Conservation (phyloP, 2,888 invertebrate genomes). For the Zygothrica quintamaculata region DNA sequence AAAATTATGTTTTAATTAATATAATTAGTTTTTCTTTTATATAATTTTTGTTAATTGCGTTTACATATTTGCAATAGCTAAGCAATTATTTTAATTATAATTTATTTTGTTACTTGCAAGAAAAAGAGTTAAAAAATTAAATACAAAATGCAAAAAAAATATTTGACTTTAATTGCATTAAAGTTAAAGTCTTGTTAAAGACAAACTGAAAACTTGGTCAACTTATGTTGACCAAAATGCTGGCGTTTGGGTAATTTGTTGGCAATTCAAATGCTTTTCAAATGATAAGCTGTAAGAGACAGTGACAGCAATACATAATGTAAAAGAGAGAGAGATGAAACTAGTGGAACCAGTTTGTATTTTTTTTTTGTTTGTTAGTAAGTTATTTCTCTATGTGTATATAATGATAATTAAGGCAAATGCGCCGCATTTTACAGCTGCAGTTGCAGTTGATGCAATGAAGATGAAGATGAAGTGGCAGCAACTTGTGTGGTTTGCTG, state of each 20-base stretch:
- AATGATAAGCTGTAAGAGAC: conserved; percentile 62
- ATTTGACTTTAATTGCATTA: conserved; percentile 73
- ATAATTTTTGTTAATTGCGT: conserved; percentile 46
- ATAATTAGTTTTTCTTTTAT: conserved; percentile 8
- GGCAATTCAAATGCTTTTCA: conserved; percentile 65
- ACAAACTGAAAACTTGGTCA: conserved; percentile 47
- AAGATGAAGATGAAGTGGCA: conserved; percentile 44
- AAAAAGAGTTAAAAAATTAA: conserved; percentile 48
- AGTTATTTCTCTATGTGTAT: background rate
- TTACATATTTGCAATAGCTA: conserved; percentile 51
- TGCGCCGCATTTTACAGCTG: conserved; percentile 21
- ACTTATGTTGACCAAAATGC: conserved; percentile 31
- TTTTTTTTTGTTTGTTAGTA: conserved; percentile 6
- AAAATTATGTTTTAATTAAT: conserved; percentile 14
- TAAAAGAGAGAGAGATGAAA: conserved; percentile 44
- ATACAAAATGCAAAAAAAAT: conserved; percentile 53
- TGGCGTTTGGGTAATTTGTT: conserved; percentile 54
- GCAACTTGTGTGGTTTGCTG: conserved; percentile 70
- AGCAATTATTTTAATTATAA: conserved; percentile 60
- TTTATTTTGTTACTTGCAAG: conserved; percentile 22
- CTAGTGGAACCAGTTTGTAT: conserved; percentile 68
- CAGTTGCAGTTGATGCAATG: conserved; percentile 3
- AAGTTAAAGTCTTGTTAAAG: conserved; percentile 58
- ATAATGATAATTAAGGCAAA: conserved; percentile 20
- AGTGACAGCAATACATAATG: conserved; percentile 35